Evolutionary conservation across 1,140 invertebrate genomes (phyloP).

Genomic region (Psix sp.): DNA sequence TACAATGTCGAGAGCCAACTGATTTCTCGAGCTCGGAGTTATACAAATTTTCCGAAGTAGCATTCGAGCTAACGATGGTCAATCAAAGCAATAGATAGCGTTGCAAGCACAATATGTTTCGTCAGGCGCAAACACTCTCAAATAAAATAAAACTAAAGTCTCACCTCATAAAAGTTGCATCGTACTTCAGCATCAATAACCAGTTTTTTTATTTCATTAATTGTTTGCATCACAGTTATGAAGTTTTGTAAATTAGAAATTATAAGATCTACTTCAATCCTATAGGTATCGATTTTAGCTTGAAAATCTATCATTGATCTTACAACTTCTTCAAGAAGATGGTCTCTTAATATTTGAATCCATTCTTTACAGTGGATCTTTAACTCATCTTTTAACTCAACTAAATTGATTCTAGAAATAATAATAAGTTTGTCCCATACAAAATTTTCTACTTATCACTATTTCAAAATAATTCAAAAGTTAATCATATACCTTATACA

Average conservation of each 20-base stretch:
- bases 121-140: too few species aligned
- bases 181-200: conserved; percentile 86
- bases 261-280: conserved; percentile 81
- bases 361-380: conserved; percentile 83
- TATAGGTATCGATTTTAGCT: conserved; percentile 79
- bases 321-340: conserved; percentile 79
- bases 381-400: conserved; percentile 81
- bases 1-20: too few species aligned
- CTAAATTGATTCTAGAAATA: conserved; percentile 80
- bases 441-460: too few species aligned
- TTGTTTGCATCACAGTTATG: conserved; percentile 89
- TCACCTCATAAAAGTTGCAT: conserved; percentile 80
- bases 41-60: too few species aligned
- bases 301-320: conserved; percentile 81
- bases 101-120: too few species aligned
- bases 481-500: conserved; percentile 77
- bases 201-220: conserved; percentile 84
- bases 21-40: too few species aligned
- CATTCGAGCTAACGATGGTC: too few species aligned
- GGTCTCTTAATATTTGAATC: conserved; percentile 82
- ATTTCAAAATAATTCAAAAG: conserved; percentile 5
- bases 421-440: too few species aligned
- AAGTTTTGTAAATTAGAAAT: conserved; percentile 88
- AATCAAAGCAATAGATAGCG: too few species aligned
- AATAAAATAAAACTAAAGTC: conserved; percentile 32